Percentiles rank a stretch among this genome's conserved stretches.
phyloP scores from a whole-genome alignment of 2,888 invertebrate genomes.

The Sinhomidia bicolor region DNA sequence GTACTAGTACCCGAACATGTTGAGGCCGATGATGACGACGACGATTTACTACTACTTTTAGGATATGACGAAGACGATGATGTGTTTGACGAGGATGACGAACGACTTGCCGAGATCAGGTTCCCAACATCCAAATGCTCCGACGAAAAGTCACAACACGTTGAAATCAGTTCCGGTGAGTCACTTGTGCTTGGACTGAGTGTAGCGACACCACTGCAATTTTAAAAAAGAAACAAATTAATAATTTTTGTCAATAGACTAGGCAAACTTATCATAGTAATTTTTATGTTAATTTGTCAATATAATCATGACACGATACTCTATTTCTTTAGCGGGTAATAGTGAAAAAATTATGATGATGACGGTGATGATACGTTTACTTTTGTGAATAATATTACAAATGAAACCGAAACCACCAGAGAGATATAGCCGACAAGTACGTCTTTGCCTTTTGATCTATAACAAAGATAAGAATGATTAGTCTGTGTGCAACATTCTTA shows the following conservation, averaged over 20 bases:
- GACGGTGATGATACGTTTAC: background rate
- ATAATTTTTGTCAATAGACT: no score
- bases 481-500: background rate
- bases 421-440: background rate
- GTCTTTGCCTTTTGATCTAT: background rate
- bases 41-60: slow-evolving; percentile 28
- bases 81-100: slow-evolving; percentile 61
- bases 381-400: background rate
- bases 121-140: slow-evolving; percentile 76
- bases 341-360: background rate
- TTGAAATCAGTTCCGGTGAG: slow-evolving; percentile 77
- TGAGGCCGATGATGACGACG: slow-evolving; percentile 72
- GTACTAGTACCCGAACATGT: slow-evolving; percentile 64
- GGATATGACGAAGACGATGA: slow-evolving; percentile 60
- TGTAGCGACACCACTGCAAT: slow-evolving; percentile 77
- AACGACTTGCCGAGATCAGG: slow-evolving; percentile 71
- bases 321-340: no score
- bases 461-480: background rate
- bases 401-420: no score
- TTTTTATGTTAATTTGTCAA: no score
- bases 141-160: slow-evolving; percentile 77
- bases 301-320: no score
- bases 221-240: slow-evolving; percentile 28
- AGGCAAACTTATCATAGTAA: no score
- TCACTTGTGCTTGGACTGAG: slow-evolving; percentile 78